Percentiles rank a stretch among this genome's conserved stretches.
These are phyloP conservation scores for Drosophila setifemur DNA, from an alignment of 1,140 invertebrate species.

Conservation along the genomic window DNA sequence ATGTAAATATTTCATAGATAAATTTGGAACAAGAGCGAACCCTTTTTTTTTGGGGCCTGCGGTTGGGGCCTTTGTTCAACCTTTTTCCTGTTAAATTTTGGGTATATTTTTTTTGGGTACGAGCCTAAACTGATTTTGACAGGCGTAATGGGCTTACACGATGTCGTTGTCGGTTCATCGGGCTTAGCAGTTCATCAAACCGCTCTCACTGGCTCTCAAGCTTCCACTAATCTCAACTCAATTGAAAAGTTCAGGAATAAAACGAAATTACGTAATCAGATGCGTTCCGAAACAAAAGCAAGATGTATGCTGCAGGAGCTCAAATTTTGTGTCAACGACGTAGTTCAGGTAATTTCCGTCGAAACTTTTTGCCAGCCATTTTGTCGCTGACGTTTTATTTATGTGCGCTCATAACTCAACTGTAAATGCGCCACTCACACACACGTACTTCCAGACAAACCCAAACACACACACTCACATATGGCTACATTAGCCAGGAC, in stretches of 20 bases:
- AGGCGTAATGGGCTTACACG: constrained; percentile 55
- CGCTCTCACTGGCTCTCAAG: constrained; percentile 9
- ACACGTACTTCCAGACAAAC: constrained; percentile 16
- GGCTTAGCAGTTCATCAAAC: constrained; percentile 46
- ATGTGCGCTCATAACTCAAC: constrained; percentile 77
- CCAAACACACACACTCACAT: not conserved
- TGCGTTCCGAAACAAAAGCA: constrained; percentile 14
- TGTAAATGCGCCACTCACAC: constrained; percentile 61
- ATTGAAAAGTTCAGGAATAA: constrained; percentile 20
- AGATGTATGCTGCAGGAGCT: constrained; percentile 31
- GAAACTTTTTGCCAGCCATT: constrained; percentile 74
- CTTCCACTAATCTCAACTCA: constrained; percentile 17
- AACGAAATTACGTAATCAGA: constrained; percentile 28
- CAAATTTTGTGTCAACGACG: constrained; percentile 75
- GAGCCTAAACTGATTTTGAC: constrained; percentile 53
- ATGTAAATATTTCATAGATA: constrained; percentile 68
- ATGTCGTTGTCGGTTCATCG: constrained; percentile 38
- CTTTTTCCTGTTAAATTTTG: constrained; percentile 30
- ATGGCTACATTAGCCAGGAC: constrained; percentile 54
- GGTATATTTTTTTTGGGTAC: no score
- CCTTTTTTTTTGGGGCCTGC: constrained; percentile 41
- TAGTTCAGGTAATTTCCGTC: constrained; percentile 74
- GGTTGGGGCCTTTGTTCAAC: constrained; percentile 35
- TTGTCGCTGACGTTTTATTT: constrained; percentile 78
- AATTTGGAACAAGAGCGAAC: constrained; percentile 17